These are phyloP conservation scores for Microctenopoma steveboyesi DNA, from an alignment of 2,797 vertebrate species.

Conservation along the genomic window DNA sequence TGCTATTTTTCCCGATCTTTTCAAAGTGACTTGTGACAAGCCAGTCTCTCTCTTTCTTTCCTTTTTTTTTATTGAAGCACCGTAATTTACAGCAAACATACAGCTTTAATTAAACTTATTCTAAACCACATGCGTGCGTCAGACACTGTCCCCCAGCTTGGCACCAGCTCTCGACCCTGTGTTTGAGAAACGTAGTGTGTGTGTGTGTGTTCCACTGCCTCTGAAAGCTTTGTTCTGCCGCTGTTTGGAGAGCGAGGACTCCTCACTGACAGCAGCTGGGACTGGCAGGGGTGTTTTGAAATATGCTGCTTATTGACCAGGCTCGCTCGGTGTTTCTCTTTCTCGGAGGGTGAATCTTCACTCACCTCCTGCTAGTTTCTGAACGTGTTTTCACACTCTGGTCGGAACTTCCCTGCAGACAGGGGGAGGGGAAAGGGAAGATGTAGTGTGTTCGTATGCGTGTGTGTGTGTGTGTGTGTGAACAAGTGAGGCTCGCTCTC, in stretches of 20 bases:
- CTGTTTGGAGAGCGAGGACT: slow-evolving; percentile 23
- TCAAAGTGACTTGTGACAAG: not conserved
- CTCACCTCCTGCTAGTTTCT: slow-evolving; percentile 47
- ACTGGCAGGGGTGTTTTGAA: slow-evolving; percentile 44
- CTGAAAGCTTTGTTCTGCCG: slow-evolving; percentile 29
- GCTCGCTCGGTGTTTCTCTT: slow-evolving; percentile 23
- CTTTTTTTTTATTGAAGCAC: not conserved
- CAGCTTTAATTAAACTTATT: slow-evolving; percentile 26
- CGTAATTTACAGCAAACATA: slow-evolving; percentile 12
- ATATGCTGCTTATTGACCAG: slow-evolving; percentile 44
- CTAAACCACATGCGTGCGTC: slow-evolving; percentile 11
- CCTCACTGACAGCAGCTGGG: slow-evolving; percentile 50
- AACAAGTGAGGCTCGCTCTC: slow-evolving; percentile 55
- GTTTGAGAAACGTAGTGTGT: slow-evolving; percentile 16
- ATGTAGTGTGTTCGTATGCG: slow-evolving; percentile 22
- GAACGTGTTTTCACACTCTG: slow-evolving; percentile 40
- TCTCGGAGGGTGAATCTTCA: slow-evolving; percentile 47
- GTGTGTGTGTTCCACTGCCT: slow-evolving; percentile 12
- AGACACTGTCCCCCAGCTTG: slow-evolving; percentile 10
- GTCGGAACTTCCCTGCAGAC: slow-evolving; percentile 52
- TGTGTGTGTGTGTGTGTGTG: slow-evolving; percentile 35
- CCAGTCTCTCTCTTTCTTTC: not conserved
- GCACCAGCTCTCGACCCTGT: not conserved
- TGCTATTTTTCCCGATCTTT: not conserved
- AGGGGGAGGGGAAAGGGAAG: slow-evolving; percentile 28